Evolutionary conservation across 1,140 invertebrate genomes (phyloP).

Genomic region (Eueides isabella): DNA sequence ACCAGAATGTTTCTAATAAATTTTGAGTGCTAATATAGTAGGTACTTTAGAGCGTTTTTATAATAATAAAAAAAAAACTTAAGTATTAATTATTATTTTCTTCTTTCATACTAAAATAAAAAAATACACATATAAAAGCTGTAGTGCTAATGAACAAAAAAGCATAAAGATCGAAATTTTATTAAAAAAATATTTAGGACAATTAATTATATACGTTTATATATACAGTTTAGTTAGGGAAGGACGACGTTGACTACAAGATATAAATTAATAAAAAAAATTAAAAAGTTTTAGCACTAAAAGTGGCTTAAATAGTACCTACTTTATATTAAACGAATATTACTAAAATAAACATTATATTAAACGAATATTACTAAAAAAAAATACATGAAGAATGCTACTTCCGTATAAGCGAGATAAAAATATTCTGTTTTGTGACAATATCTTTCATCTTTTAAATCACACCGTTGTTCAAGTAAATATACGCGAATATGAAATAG

Average conservation of each 20-base stretch:
- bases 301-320: neutral
- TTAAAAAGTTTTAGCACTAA: too few relatives aligned
- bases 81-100: too few relatives aligned
- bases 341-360: too few relatives aligned
- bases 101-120: too few relatives aligned
- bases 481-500: conserved; percentile 35
- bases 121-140: too few relatives aligned
- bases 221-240: too few relatives aligned
- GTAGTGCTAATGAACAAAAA: too few relatives aligned
- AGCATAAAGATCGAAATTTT: too few relatives aligned
- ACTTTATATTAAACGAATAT: neutral
- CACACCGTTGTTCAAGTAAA: conserved; percentile 15
- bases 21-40: neutral
- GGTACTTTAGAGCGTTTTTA: neutral
- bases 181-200: too few relatives aligned
- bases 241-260: too few relatives aligned
- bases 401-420: neutral
- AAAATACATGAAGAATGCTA: neutral
- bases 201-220: too few relatives aligned
- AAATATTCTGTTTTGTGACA: neutral
- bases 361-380: neutral
- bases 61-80: neutral
- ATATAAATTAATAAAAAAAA: too few relatives aligned
- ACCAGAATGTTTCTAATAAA: conserved; percentile 12
- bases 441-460: conserved; percentile 21